Evolutionary conservation across 2,113 vertebrate species (phyloP), one percentile per base, ranked within the genome.

Genomic region (Empidonax alnorum): DNA sequence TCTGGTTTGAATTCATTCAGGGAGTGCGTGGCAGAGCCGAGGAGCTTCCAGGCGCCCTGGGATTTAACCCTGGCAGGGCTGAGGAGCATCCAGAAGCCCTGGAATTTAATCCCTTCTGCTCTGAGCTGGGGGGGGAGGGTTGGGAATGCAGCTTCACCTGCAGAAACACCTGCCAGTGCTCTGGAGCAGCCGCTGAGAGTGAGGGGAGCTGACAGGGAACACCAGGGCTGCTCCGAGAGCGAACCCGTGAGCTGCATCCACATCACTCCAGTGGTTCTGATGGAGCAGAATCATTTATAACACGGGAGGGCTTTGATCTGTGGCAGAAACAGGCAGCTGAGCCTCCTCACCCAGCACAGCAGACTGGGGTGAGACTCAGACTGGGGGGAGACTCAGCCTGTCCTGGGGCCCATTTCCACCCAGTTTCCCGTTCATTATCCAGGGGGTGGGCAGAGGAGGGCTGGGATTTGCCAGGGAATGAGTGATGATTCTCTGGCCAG

Each of bases 91-190:
- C 77, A 50, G 68, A 88, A 77, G 49, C 19, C 30, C 53, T 15
- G 37, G 46, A 5, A 3, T 49, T 92, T 72, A 78, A 85, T 62
- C 58, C 77, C 27, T 87, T 72, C 27, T 35, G 20, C 56, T 52
- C 52, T 0, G 2, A 42, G 69, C 27, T 14, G 41, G 3, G 22
- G 1, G 1, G 10, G 28, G 39, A 63, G 62, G 20, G 47, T 39
- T 0, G 0, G n/a, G 42, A 55, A 58, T 14, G 31, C 28, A 4
- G 28, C 17, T 58, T 59, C 28, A n/a, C 33, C 42, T 7, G 2
- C 55, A 13, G 6, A 76, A 27, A 27, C 33, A 17, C 61, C 50
- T 9, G 37, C 75, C 63, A 6, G 58, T 20, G 27, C 9, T 37
- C 79, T 22, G 19, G 46, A 78, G 65, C 53, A 12, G 68, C 61